A percentile compares a stretch with the other conserved stretches of the same genome.
Evolutionary conservation across 2,888 invertebrate genomes (phyloP).

Genomic region (Pyrgus malvae): DNA sequence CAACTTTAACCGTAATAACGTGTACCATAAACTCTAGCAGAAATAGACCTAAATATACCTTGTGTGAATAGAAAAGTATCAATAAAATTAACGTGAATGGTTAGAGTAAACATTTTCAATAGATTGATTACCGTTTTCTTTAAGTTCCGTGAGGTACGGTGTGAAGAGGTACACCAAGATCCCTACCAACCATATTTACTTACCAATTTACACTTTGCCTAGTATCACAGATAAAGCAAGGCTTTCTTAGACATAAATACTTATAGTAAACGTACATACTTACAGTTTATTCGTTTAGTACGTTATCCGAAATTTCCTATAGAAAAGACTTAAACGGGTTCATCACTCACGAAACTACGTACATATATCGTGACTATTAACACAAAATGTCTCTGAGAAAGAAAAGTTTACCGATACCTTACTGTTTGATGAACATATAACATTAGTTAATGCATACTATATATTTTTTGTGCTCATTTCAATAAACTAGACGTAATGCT

Average conservation of each 20-base stretch:
- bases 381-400: too few relatives aligned
- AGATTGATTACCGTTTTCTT: not conserved
- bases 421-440: not conserved
- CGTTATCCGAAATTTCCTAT: not conserved
- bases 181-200: not conserved
- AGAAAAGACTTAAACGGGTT: slow-evolving; percentile 22
- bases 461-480: not conserved
- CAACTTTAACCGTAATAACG: too few relatives aligned
- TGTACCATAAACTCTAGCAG: too few relatives aligned
- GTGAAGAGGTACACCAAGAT: not conserved
- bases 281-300: not conserved
- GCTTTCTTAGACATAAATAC: not conserved
- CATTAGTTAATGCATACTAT: not conserved
- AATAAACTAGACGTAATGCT: not conserved
- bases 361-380: too few relatives aligned
- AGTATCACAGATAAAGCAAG: not conserved
- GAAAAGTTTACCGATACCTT: too few relatives aligned
- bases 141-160: not conserved
- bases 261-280: not conserved
- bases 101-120: not conserved
- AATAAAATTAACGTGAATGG: too few relatives aligned
- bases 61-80: too few relatives aligned
- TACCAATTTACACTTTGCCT: not conserved
- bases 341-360: too few relatives aligned
- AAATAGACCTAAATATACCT: too few relatives aligned